Conservation (phyloP, 2,888 invertebrate genomes). For the Papilio demoleus region DNA sequence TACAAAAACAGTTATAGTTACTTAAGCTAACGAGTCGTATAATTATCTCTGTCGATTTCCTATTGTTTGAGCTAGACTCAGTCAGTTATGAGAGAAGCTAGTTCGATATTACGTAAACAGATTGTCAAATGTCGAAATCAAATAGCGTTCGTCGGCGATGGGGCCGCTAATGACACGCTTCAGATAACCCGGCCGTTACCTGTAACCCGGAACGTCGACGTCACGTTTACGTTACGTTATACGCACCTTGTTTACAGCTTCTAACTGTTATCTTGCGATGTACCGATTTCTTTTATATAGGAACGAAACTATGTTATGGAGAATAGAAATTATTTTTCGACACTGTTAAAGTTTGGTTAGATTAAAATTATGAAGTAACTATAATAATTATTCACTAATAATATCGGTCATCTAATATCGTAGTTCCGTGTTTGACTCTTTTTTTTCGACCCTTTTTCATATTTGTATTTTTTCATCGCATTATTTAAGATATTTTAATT, state of each 20-base stretch:
- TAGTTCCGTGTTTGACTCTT: too few species aligned
- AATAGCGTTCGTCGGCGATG: slow-evolving; percentile 48
- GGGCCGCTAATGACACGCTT: slow-evolving; percentile 61
- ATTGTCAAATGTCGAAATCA: slow-evolving; percentile 78
- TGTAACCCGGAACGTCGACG: slow-evolving; percentile 36
- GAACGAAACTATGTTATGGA: slow-evolving; percentile 1
- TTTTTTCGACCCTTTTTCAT: too few species aligned
- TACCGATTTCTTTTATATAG: slow-evolving; percentile 13
- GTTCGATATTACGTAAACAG: slow-evolving; percentile 62
- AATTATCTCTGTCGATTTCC: slow-evolving; percentile 14
- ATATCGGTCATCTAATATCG: too few species aligned
- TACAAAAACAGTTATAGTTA: neutral
- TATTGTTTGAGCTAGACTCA: slow-evolving; percentile 12
- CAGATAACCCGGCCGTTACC: slow-evolving; percentile 50
- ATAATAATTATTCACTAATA: too few species aligned
- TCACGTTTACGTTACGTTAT: slow-evolving; percentile 20
- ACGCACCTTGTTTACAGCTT: slow-evolving; percentile 21
- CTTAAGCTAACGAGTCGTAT: slow-evolving; percentile 16
- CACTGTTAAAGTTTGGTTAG: neutral
- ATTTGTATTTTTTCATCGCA: too few species aligned
- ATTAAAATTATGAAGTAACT: too few species aligned
- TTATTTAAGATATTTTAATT: too few species aligned
- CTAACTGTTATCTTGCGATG: slow-evolving; percentile 20
- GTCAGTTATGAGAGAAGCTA: slow-evolving; percentile 26
- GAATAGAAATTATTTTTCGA: neutral